Base-by-base conservation (phyloP, 2,113 vertebrate species). In the Seriola dumerili region DNA sequence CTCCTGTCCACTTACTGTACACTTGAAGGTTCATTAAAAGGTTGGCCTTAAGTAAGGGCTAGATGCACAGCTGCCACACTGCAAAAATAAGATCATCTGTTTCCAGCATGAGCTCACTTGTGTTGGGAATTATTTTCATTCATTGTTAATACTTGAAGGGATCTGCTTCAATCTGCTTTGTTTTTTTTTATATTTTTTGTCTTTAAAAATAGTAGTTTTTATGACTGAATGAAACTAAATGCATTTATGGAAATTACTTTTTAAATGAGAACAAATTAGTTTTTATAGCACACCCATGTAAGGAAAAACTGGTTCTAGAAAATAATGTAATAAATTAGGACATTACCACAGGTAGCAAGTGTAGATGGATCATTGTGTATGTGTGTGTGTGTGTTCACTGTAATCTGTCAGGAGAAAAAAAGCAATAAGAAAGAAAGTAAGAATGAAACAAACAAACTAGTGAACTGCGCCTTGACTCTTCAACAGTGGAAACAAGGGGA, bases 1-100 rank as follows among this genome's bases (percentile, higher is more conserved):
- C 85, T 93, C 78, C 82, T 80, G 84, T 88, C 85, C 86, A 92
- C 87, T 89, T 89, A 90, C 88, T 87, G 91, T 86, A 89, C 87
- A 89, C 77, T 92, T 83, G 81, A 89, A 89, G 76, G 70, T 90
- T 90, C 87, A 91, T 90, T 89, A 88, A 75, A 81, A 79, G 84
- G 13, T 71, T 75, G 73, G 71, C 64, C 76, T 85, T 63, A 76
- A 89, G 86, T 88, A 69, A 84, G 34, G 73, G 68, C 66, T 87
- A 85, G 82, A 83, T 88, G 80, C 80, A 83, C 89, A 84, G 87
- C 90, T 91, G 90, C 80, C 79, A 63, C 77, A 46, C 74, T 55
- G 55, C 71, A 78, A 81, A 79, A 88, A 82, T 73, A 63, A 62
- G 46, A 78, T 50, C 61, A 84, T 81, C 76, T 71, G 57, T 88